Evolutionary conservation across 2,888 invertebrate genomes (phyloP).

Genomic region (Gibbula magus): DNA sequence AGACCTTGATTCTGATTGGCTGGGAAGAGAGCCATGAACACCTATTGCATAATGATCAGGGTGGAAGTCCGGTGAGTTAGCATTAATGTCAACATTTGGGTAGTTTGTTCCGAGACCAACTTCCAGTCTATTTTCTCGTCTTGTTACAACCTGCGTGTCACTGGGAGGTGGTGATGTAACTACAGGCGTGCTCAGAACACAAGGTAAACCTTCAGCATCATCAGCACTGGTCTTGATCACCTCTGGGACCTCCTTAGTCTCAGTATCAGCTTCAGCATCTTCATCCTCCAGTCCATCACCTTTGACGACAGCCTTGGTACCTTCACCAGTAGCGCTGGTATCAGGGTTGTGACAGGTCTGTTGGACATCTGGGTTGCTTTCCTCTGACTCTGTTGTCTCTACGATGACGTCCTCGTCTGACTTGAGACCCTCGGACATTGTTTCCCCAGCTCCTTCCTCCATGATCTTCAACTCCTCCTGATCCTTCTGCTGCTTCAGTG

Average conservation of each 20-base stretch:
- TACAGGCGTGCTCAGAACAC: neutral
- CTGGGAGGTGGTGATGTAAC: neutral
- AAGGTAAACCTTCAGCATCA: neutral
- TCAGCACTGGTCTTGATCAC: neutral
- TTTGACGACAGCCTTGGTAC: neutral
- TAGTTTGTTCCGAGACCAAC: neutral
- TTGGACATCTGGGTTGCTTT: neutral
- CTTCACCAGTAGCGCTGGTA: neutral
- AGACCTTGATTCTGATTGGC: conserved; percentile 22
- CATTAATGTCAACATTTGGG: conserved; percentile 33
- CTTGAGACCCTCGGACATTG: neutral
- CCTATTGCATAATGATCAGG: conserved; percentile 25
- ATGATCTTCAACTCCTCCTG: neutral
- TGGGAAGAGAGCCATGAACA: conserved; percentile 14
- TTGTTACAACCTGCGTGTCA: neutral
- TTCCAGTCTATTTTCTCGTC: neutral
- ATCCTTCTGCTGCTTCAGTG: neutral
- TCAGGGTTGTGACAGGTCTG: neutral
- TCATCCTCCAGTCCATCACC: neutral
- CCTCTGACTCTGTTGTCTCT: neutral
- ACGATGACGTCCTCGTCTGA: neutral
- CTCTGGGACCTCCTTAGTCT: neutral
- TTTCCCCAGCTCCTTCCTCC: neutral
- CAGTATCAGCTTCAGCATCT: neutral
- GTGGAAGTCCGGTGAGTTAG: conserved; percentile 35